Evolutionary conservation across 2,888 invertebrate genomes (phyloP).

Genomic region (Polyommatus icarus): DNA sequence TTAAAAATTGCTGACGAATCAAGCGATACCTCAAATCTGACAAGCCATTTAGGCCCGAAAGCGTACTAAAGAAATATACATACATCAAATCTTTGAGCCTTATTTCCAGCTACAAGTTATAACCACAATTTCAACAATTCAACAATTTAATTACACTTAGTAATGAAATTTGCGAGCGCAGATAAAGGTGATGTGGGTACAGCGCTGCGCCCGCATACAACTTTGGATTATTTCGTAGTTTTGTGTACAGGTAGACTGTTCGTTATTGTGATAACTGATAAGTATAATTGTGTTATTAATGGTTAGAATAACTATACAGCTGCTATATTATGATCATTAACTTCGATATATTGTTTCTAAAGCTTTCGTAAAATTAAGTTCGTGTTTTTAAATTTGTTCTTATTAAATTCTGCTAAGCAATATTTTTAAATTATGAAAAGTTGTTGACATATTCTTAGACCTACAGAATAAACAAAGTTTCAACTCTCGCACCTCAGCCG

Average conservation of each 20-base stretch:
- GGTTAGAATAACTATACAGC: not conserved
- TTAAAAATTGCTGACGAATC: too few relatives aligned
- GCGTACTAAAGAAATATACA: not conserved
- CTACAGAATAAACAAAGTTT: too few relatives aligned
- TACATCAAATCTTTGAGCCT: not conserved
- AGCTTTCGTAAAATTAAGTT: too few relatives aligned
- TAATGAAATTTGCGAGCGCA: not conserved
- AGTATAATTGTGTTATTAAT: not conserved
- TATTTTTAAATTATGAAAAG: too few relatives aligned
- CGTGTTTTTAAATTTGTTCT: too few relatives aligned
- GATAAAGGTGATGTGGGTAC: conserved; percentile 17
- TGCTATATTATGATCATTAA: too few relatives aligned
- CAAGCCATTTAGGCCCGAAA: too few relatives aligned
- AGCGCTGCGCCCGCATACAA: not conserved
- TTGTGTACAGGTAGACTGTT: not conserved
- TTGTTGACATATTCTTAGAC: too few relatives aligned
- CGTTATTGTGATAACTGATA: not conserved
- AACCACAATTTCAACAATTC: conserved; percentile 9
- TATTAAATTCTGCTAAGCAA: too few relatives aligned
- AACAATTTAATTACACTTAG: not conserved
- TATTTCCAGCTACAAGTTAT: not conserved
- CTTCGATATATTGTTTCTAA: too few relatives aligned
- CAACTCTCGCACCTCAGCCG: too few relatives aligned
- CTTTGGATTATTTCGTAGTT: not conserved
- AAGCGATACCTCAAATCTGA: too few relatives aligned